These are phyloP conservation scores for Plodia interpunctella DNA, from an alignment of 1,140 invertebrate genomes.

Conservation along the genomic window DNA sequence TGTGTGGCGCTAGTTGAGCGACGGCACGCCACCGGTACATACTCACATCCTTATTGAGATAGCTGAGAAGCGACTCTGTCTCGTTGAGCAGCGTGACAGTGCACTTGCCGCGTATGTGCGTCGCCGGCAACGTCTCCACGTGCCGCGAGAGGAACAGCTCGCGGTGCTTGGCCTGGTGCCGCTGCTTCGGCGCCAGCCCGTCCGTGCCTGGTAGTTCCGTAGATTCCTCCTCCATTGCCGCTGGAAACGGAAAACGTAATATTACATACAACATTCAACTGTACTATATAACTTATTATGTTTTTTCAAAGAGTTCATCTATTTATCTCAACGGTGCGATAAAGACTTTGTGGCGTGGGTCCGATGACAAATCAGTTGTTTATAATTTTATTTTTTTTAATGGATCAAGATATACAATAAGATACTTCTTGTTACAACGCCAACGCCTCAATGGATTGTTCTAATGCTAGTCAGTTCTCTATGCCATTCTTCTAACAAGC, in stretches of 20 bases:
- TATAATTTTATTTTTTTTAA: too few species aligned
- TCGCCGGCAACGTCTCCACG: slow-evolving; percentile 98
- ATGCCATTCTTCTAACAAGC: too few species aligned
- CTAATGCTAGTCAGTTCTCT: too few species aligned
- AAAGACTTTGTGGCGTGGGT: too few species aligned
- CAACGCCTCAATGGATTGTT: too few species aligned
- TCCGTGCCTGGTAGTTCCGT: slow-evolving; percentile 67
- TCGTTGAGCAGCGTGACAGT: slow-evolving; percentile 98
- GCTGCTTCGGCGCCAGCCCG: slow-evolving; percentile 84
- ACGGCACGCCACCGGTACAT: slow-evolving; percentile 51
- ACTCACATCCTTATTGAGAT: slow-evolving; percentile 96
- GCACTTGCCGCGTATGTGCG: slow-evolving; percentile 99
- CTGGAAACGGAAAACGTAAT: slow-evolving; percentile 31
- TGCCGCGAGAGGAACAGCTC: slow-evolving; percentile 98
- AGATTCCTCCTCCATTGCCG: slow-evolving; percentile 73
- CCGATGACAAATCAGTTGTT: too few species aligned
- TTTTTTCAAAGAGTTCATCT: too few species aligned
- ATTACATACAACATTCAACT: too few species aligned
- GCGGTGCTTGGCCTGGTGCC: slow-evolving; percentile 97
- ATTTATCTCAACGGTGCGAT: too few species aligned
- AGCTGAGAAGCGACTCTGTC: slow-evolving; percentile 96
- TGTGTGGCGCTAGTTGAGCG: background rate
- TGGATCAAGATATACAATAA: too few species aligned
- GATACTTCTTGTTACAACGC: too few species aligned
- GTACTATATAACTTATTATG: too few species aligned